Conservation (phyloP, 2,888 invertebrate genomes). For the Drosophila cognata region DNA sequence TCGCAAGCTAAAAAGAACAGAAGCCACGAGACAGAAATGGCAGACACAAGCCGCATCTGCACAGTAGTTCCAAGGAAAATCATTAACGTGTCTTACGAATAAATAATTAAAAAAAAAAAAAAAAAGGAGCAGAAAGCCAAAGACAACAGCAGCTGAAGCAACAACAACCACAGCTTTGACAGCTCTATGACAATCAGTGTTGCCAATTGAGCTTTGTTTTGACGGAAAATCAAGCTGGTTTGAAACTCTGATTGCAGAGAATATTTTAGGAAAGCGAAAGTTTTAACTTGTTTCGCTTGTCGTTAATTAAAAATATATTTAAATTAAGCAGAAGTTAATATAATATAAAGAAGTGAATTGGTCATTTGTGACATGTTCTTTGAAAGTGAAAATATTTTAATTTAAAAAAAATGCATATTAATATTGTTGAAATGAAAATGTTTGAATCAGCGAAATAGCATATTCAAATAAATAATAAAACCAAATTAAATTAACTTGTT, state of each 20-base stretch:
- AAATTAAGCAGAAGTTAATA: neutral
- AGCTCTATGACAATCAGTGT: conserved; percentile 21
- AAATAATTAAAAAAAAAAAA: conserved; percentile 73
- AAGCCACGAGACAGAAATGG: conserved; percentile 2
- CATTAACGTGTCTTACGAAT: conserved; percentile 77
- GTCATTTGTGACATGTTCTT: neutral
- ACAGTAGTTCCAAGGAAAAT: conserved; percentile 68
- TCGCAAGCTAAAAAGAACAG: neutral
- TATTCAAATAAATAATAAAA: neutral
- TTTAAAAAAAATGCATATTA: neutral
- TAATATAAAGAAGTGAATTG: neutral
- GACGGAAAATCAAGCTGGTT: neutral
- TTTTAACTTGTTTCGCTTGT: neutral
- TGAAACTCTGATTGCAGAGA: no score
- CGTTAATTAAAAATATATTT: neutral
- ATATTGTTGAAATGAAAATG: neutral
- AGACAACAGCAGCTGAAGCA: conserved; percentile 15
- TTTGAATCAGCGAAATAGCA: neutral
- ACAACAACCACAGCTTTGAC: conserved; percentile 22
- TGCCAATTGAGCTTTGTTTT: neutral
- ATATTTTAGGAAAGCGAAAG: neutral
- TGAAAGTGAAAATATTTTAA: neutral
- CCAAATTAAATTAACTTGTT: neutral
- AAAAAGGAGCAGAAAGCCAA: conserved; percentile 57
- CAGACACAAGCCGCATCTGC: conserved; percentile 21